Conservation (phyloP, 1,140 invertebrate genomes). For the Drosophila nebulosa region DNA sequence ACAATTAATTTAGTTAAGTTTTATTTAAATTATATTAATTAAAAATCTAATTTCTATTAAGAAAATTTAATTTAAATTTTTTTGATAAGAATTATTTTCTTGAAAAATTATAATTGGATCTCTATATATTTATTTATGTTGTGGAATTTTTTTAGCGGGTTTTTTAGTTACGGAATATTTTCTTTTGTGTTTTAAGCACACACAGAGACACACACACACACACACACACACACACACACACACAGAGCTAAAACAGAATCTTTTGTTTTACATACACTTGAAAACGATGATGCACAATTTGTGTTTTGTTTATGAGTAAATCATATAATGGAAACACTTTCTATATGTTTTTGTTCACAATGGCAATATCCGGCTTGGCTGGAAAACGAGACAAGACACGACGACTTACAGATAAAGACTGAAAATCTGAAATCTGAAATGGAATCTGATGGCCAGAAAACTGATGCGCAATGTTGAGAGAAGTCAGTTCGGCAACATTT, state of each 20-base stretch:
- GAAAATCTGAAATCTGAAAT: conserved; percentile 47
- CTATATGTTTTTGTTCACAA: background rate
- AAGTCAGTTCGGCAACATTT: conserved; percentile 22
- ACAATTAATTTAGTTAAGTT: too few relatives aligned
- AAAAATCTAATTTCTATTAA: too few relatives aligned
- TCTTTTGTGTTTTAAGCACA: background rate
- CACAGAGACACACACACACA: conserved; percentile 16
- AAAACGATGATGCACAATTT: background rate
- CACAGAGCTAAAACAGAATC: background rate
- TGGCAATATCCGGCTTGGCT: background rate
- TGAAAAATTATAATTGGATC: too few relatives aligned
- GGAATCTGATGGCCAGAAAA: conserved; percentile 47
- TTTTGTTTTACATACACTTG: background rate
- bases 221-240: conserved; percentile 5
- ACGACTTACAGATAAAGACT: conserved; percentile 74
- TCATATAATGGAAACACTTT: conserved; percentile 7
- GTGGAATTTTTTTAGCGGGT: background rate
- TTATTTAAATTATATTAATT: too few relatives aligned
- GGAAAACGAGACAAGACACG: conserved; percentile 39
- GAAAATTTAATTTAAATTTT: too few relatives aligned
- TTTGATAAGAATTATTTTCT: too few relatives aligned
- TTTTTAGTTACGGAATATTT: background rate
- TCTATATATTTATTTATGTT: too few relatives aligned
- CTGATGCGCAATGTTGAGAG: conserved; percentile 58
- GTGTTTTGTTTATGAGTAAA: conserved; percentile 33